These are phyloP conservation scores for Wiebesia pumilae DNA, from an alignment of 1,140 invertebrate genomes.

Conservation along the genomic window DNA sequence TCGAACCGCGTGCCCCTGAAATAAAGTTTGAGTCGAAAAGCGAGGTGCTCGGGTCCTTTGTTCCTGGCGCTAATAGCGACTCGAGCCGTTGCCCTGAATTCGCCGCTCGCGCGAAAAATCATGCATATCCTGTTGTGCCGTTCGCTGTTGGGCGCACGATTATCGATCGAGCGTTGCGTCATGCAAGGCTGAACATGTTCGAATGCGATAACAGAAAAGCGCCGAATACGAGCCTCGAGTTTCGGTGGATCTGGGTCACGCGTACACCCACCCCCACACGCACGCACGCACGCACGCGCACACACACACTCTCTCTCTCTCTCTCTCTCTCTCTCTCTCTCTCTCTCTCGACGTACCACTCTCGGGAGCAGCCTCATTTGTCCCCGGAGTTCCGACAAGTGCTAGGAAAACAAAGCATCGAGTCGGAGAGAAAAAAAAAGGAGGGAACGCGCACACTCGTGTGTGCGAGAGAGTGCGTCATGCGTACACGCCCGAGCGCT, in stretches of 20 bases:
- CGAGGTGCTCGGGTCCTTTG: too few relatives aligned
- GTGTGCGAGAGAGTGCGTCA: too few relatives aligned
- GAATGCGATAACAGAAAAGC: conserved; percentile 19
- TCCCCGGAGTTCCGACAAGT: conserved; percentile 34
- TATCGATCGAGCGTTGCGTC: conserved; percentile 21
- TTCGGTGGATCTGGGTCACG: conserved; percentile 21
- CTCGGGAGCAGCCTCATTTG: conserved; percentile 25
- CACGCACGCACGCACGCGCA: too few relatives aligned
- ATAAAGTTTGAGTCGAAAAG: too few relatives aligned
- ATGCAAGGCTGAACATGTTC: background rate
- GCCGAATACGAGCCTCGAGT: conserved; percentile 3
- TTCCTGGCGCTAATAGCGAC: too few relatives aligned
- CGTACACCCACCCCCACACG: background rate
- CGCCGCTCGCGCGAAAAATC: background rate
- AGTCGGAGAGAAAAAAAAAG: background rate
- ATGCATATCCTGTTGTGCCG: conserved; percentile 21
- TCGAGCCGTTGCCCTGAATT: too few relatives aligned
- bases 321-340: too few relatives aligned
- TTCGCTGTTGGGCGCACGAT: background rate
- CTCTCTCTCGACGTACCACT: background rate
- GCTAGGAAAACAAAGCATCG: conserved; percentile 38
- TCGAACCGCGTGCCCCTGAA: background rate
- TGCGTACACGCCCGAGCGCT: background rate
- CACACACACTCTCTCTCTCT: too few relatives aligned
- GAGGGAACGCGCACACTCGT: background rate